A percentile compares a stretch with the other conserved stretches of the same genome.
These are phyloP conservation scores for Caenorhabditis auriculariae DNA, from an alignment of 2,888 invertebrate species.

Conservation along the genomic window DNA sequence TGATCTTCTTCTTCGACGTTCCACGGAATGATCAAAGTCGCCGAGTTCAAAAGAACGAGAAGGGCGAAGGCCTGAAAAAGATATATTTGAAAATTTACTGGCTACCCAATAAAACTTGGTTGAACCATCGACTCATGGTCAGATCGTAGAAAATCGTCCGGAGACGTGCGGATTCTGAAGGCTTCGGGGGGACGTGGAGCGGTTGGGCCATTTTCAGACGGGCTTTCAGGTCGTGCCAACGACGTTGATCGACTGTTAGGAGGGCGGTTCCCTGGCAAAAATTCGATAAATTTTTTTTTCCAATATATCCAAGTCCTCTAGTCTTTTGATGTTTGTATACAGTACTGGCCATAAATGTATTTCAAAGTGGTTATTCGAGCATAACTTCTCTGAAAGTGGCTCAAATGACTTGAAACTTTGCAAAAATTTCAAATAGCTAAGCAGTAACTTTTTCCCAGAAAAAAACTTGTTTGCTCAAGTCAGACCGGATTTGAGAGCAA, in stretches of 20 bases:
- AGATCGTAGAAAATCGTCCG: slow-evolving; percentile 95
- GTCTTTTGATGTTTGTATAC: too few species aligned
- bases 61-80: slow-evolving; percentile 76
- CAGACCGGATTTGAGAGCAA: too few species aligned
- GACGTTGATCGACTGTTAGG: slow-evolving; percentile 93
- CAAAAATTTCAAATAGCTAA: too few species aligned
- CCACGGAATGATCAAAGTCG: slow-evolving; percentile 72
- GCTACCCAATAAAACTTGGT: slow-evolving; percentile 65
- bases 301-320: neutral
- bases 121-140: slow-evolving; percentile 92
- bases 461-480: too few species aligned
- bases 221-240: slow-evolving; percentile 99
- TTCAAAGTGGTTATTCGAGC: too few species aligned
- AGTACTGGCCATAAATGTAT: too few species aligned
- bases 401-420: too few species aligned
- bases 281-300: neutral
- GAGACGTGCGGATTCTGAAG: slow-evolving; percentile 72
- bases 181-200: slow-evolving; percentile 91
- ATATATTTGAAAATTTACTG: neutral
- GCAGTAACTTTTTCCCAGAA: too few species aligned
- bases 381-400: too few species aligned
- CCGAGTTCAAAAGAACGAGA: slow-evolving; percentile 89
- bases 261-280: slow-evolving; percentile 81
- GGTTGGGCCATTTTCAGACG: slow-evolving; percentile 98
- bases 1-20: slow-evolving; percentile 69